These are phyloP conservation scores for Aptenodytes patagonicus DNA, from an alignment of 2,113 vertebrate genomes.

Conservation along the genomic window DNA sequence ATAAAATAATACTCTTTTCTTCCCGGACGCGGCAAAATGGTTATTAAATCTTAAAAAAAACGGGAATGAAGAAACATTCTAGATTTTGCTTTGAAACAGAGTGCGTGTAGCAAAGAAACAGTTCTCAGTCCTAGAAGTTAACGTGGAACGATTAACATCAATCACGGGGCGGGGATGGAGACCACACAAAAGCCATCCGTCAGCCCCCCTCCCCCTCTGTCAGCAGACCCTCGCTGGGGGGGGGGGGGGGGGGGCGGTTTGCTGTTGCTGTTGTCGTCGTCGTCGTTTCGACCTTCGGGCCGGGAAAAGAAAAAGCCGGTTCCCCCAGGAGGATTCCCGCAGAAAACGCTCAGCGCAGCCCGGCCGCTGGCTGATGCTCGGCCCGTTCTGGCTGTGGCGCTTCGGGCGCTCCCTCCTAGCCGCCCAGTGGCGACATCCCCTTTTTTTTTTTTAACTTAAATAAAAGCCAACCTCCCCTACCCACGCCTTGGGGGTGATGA, in stretches of 20 bases:
- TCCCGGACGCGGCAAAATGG: not conserved
- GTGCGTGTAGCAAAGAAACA: rapidly evolving
- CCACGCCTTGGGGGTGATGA: not conserved
- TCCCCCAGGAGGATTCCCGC: not conserved
- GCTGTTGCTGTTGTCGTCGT: too few relatives aligned
- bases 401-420: not conserved
- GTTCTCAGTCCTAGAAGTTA: not conserved
- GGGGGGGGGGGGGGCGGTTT: too few relatives aligned
- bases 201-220: not conserved
- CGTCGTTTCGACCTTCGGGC: rapidly evolving
- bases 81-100: not conserved
- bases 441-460: not conserved
- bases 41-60: not conserved
- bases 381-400: not conserved
- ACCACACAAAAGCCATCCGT: not conserved
- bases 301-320: not conserved
- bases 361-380: not conserved
- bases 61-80: not conserved
- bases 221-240: not conserved
- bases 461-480: not conserved
- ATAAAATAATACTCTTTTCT: not conserved
- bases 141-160: rapidly evolving
- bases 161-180: not conserved
- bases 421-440: not conserved
- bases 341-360: not conserved